Evolutionary conservation across 2,888 invertebrate species (phyloP).

Genomic region (Leucophora obtusa): DNA sequence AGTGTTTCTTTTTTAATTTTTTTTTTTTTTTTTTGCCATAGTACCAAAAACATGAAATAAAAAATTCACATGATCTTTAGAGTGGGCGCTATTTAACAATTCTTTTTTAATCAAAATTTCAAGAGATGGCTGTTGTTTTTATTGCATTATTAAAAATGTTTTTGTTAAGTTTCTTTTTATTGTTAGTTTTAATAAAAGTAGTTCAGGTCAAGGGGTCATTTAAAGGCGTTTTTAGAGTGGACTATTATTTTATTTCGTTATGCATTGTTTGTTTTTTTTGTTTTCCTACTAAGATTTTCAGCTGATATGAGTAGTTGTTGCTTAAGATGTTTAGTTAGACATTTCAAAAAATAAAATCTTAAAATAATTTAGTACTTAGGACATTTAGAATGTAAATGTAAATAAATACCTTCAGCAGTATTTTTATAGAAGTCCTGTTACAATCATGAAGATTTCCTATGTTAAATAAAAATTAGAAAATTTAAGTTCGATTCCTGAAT

Average conservation of each 20-base stretch:
- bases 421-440: too few relatives aligned
- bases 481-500: too few relatives aligned
- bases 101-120: constrained; percentile 21
- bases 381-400: too few relatives aligned
- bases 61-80: constrained; percentile 56
- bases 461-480: too few relatives aligned
- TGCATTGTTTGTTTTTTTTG: constrained; percentile 35
- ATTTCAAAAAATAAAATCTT: constrained; percentile 16
- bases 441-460: too few relatives aligned
- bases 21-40: constrained; percentile 2
- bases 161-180: constrained; percentile 35
- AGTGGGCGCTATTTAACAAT: constrained; percentile 43
- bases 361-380: neutral
- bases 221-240: constrained; percentile 50
- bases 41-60: neutral
- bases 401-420: too few relatives aligned
- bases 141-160: constrained; percentile 29
- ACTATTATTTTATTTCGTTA: constrained; percentile 37
- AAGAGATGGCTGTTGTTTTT: constrained; percentile 12
- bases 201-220: constrained; percentile 60
- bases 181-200: constrained; percentile 58
- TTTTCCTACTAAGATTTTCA: constrained; percentile 10
- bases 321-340: constrained; percentile 1
- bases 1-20: neutral
- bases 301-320: constrained; percentile 8